Evolutionary conservation across 2,797 vertebrate species (phyloP).

Genomic region (Poecilia picta): DNA sequence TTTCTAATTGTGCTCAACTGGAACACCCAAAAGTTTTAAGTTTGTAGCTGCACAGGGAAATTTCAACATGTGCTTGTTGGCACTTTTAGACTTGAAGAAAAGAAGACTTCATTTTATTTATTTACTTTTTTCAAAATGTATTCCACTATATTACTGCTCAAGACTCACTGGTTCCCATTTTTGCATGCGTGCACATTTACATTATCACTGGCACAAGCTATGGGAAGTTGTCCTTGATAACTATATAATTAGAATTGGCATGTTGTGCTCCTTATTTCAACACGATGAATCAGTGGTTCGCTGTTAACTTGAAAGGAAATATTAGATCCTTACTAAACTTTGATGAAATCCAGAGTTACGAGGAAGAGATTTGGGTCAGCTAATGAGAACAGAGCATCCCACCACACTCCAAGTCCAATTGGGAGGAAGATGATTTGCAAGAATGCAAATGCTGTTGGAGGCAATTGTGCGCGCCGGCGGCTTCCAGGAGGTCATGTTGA

Average conservation of each 20-base stretch:
- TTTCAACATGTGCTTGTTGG: not conserved
- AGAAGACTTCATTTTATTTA: not conserved
- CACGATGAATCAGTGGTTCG: conserved; percentile 80
- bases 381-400: conserved; percentile 84
- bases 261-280: conserved; percentile 80
- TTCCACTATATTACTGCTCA: conserved; percentile 14
- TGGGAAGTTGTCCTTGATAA: conserved; percentile 63
- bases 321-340: conserved; percentile 85
- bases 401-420: conserved; percentile 81
- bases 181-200: conserved; percentile 14
- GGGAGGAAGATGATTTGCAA: conserved; percentile 80
- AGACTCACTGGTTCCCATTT: conserved; percentile 36
- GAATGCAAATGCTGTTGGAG: conserved; percentile 78
- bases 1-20: conserved; percentile 5
- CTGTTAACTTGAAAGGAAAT: conserved; percentile 86
- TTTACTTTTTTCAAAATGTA: not conserved
- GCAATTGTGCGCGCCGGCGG: conserved; percentile 78
- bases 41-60: not conserved
- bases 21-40: not conserved
- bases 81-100: not conserved
- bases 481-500: conserved; percentile 46
- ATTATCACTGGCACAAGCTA: conserved; percentile 45
- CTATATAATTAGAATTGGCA: conserved; percentile 79
- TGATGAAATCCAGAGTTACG: conserved; percentile 84
- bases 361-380: conserved; percentile 83